Percentiles rank a stretch among this genome's conserved stretches.
Conservation (phyloP, 2,888 invertebrate species). For the Pandemis cinnamomeana region DNA sequence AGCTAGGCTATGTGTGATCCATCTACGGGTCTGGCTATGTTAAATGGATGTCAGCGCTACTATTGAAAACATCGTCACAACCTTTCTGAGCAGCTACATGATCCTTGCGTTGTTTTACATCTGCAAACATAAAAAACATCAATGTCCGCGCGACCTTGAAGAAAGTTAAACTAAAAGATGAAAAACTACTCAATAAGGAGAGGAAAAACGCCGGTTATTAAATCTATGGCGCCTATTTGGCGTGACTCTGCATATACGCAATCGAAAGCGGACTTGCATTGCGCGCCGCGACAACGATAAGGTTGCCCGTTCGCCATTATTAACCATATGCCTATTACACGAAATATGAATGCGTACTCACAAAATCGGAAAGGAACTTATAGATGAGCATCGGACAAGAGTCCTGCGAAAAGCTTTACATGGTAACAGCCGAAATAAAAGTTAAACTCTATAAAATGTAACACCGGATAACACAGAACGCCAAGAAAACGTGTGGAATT, state of each 20-base stretch:
- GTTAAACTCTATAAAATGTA: constrained; percentile 71
- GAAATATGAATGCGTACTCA: constrained; percentile 58
- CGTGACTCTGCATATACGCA: neutral
- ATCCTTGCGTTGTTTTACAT: constrained; percentile 57
- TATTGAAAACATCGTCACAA: constrained; percentile 68
- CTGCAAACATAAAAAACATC: constrained; percentile 57
- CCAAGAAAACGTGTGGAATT: constrained; percentile 81
- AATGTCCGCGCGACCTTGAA: constrained; percentile 38
- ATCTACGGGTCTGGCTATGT: constrained; percentile 66
- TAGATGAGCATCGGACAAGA: constrained; percentile 60
- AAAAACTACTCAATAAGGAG: neutral
- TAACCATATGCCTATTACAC: constrained; percentile 44
- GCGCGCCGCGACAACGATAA: constrained; percentile 43
- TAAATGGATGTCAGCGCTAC: constrained; percentile 64
- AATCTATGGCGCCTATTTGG: neutral
- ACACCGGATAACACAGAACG: constrained; percentile 81
- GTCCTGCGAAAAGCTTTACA: constrained; percentile 74
- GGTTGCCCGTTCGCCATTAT: constrained; percentile 63
- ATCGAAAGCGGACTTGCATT: constrained; percentile 2
- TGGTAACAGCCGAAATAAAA: constrained; percentile 68
- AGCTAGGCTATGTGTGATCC: constrained; percentile 70
- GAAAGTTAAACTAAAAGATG: constrained; percentile 30
- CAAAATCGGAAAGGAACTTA: constrained; percentile 65
- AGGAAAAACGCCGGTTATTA: neutral
- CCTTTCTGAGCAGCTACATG: constrained; percentile 68